Percentiles rank a stretch among this genome's conserved stretches.
phyloP scores from a whole-genome alignment of 2,113 vertebrate species.

The Vombatus ursinus region DNA sequence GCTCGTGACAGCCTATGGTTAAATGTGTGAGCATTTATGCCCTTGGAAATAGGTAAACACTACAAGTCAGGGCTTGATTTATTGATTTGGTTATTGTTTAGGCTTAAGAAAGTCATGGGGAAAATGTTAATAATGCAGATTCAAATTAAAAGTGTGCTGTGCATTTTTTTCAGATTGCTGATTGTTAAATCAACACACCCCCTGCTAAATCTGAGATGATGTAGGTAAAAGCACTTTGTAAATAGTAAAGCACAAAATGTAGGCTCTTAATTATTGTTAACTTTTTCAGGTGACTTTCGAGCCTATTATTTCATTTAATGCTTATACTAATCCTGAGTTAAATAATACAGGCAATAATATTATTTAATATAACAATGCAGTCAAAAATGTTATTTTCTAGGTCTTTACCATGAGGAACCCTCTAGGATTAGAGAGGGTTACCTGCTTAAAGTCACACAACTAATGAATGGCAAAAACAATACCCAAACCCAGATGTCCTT shows the following conservation, averaged over 20 bases:
- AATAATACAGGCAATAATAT: neutral
- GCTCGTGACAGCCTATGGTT: neutral
- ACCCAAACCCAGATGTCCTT: neutral
- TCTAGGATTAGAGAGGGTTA: rapidly evolving
- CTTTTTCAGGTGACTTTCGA: neutral
- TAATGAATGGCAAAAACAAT: neutral
- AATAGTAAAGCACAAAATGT: neutral
- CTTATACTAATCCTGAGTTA: neutral
- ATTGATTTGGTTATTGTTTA: neutral
- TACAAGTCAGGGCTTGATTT: neutral
- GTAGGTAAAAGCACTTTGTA: neutral
- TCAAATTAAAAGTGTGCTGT: neutral
- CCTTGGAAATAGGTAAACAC: neutral
- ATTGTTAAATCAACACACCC: neutral
- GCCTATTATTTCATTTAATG: neutral
- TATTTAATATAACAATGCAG: too few relatives aligned
- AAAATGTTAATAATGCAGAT: neutral
- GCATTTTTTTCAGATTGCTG: neutral
- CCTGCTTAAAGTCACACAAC: neutral
- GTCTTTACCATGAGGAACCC: neutral
- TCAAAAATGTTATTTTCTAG: neutral
- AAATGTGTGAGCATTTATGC: neutral
- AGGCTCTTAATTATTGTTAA: neutral
- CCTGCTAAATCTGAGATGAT: neutral
- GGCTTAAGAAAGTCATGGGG: neutral